Conservation (phyloP, 2,888 invertebrate genomes). For the Oithona nana region DNA sequence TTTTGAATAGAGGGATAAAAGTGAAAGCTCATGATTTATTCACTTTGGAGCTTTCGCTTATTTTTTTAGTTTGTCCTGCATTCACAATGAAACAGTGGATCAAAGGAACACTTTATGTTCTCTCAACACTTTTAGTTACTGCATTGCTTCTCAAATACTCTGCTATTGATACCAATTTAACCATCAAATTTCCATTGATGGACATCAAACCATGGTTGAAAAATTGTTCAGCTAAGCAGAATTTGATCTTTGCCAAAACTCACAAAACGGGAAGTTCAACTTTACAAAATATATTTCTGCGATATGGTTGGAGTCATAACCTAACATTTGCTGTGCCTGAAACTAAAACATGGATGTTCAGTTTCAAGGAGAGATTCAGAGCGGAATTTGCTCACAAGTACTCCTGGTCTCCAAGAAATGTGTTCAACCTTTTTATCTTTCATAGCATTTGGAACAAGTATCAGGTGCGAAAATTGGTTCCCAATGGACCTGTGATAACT, state of each 20-base stretch:
- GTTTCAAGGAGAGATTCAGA: background rate
- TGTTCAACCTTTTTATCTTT: background rate
- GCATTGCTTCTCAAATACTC: too few relatives aligned
- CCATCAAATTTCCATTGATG: too few relatives aligned
- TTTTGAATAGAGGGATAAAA: too few relatives aligned
- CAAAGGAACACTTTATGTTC: too few relatives aligned
- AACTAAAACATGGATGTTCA: slow-evolving; percentile 2
- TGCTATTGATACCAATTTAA: too few relatives aligned
- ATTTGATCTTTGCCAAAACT: slow-evolving; percentile 12
- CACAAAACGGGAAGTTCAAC: slow-evolving; percentile 18
- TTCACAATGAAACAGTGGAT: too few relatives aligned
- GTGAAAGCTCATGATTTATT: too few relatives aligned
- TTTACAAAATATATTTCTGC: slow-evolving; percentile 11
- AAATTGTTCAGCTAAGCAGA: too few relatives aligned
- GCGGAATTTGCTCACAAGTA: background rate
- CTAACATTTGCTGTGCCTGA: slow-evolving; percentile 7
- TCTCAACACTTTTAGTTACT: too few relatives aligned
- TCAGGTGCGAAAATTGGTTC: slow-evolving; percentile 1
- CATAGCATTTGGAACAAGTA: slow-evolving; percentile 4
- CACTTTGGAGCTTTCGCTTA: too few relatives aligned
- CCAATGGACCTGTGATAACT: background rate
- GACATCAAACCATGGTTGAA: too few relatives aligned
- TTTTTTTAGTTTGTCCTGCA: too few relatives aligned
- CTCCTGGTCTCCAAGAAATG: background rate
- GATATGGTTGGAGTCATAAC: slow-evolving; percentile 4